phyloP scores from a whole-genome alignment of 2,113 vertebrate genomes.

The Melanerpes formicivorus region DNA sequence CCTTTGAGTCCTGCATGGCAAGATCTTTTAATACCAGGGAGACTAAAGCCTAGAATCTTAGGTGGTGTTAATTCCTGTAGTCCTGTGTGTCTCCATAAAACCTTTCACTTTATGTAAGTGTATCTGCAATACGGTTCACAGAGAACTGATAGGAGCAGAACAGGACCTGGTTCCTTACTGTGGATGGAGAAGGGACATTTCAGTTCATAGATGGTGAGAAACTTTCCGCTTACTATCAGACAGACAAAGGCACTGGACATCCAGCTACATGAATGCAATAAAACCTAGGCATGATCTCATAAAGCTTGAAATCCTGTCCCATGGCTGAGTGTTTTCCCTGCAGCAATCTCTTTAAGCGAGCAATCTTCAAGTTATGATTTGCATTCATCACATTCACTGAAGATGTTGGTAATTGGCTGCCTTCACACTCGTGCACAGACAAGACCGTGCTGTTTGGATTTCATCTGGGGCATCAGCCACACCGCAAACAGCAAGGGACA shows the following conservation, averaged over 20 bases:
- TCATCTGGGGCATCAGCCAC: neutral
- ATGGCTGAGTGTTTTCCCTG: neutral
- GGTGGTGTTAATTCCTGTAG: neutral
- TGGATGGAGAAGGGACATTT: neutral
- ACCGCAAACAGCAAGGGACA: neutral
- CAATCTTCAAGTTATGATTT: slow-evolving; percentile 4
- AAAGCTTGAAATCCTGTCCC: neutral
- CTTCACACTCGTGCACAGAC: neutral
- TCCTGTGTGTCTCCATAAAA: neutral
- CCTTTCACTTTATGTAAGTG: neutral
- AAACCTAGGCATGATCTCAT: neutral
- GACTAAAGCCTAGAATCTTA: neutral
- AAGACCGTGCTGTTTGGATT: neutral
- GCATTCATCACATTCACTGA: neutral
- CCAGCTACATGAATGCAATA: neutral
- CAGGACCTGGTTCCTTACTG: neutral
- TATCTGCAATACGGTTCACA: neutral
- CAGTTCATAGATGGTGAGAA: neutral
- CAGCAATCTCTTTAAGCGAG: neutral
- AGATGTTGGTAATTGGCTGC: neutral
- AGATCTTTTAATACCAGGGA: neutral
- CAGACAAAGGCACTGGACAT: neutral
- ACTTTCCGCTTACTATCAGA: neutral
- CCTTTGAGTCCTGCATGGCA: accelerated
- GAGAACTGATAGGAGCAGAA: neutral